Conservation (phyloP, 2,797 vertebrate genomes). For the Mormyrops attenuatus region DNA sequence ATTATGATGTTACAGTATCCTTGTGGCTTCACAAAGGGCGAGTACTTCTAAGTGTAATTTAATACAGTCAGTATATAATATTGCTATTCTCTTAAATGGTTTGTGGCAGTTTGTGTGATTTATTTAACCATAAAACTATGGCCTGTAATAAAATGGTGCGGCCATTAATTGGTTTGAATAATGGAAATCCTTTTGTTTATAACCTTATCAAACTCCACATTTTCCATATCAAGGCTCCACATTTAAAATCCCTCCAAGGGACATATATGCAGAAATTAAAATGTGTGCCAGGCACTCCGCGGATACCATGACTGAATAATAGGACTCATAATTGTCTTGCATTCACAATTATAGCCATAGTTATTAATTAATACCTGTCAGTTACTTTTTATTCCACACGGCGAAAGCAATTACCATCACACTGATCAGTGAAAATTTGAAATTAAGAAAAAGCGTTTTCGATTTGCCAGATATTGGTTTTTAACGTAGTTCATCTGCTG, state of each 20-base stretch:
- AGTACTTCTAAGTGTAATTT: not conserved
- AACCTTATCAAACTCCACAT: slow-evolving; percentile 10
- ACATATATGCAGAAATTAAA: slow-evolving; percentile 9
- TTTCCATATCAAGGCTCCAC: slow-evolving; percentile 39
- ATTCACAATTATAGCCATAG: slow-evolving; percentile 61
- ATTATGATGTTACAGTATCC: not conserved
- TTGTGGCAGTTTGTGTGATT: not conserved
- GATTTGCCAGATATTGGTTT: slow-evolving; percentile 29
- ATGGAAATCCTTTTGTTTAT: slow-evolving; percentile 13
- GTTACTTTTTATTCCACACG: slow-evolving; percentile 56
- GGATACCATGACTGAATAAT: slow-evolving; percentile 61
- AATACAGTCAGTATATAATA: slow-evolving; percentile 1
- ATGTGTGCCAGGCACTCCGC: slow-evolving; percentile 47
- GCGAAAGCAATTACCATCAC: slow-evolving; percentile 64
- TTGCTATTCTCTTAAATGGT: slow-evolving; percentile 1
- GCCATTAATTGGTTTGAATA: slow-evolving; percentile 12
- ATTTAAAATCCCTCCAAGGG: slow-evolving; percentile 41
- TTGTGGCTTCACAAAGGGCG: not conserved
- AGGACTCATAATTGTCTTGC: slow-evolving; percentile 66
- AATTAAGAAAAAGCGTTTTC: not conserved
- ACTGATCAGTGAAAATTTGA: slow-evolving; percentile 49
- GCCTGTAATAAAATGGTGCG: not conserved
- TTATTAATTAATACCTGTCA: slow-evolving; percentile 61
- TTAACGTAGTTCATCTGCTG: slow-evolving; percentile 51
- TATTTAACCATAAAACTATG: not conserved